These are phyloP conservation scores for Thamnophis elegans DNA, from an alignment of 2,797 vertebrate species.

Conservation along the genomic window DNA sequence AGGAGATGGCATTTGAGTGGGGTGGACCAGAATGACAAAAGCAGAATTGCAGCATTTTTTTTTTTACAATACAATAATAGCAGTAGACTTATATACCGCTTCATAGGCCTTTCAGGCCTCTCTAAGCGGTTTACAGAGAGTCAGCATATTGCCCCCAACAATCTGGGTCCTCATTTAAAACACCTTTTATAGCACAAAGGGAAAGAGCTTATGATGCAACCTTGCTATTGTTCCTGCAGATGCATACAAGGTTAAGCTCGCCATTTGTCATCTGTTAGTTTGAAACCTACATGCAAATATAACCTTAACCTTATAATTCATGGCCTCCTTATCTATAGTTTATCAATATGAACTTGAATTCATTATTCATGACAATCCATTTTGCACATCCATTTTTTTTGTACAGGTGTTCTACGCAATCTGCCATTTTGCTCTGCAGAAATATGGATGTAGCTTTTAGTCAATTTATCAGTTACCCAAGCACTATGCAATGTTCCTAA, in stretches of 20 bases:
- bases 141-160: too few species aligned
- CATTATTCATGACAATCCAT: neutral
- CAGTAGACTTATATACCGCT: too few species aligned
- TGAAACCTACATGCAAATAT: neutral
- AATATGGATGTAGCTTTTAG: neutral
- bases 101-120: too few species aligned
- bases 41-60: too few species aligned
- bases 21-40: neutral
- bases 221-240: neutral
- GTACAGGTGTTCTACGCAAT: neutral
- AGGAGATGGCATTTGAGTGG: neutral
- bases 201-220: neutral
- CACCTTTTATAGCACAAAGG: neutral
- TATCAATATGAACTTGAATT: neutral
- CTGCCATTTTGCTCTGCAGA: neutral
- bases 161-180: too few species aligned
- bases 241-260: neutral
- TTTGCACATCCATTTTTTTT: neutral
- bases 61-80: too few species aligned
- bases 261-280: neutral
- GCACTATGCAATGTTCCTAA: neutral
- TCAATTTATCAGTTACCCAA: neutral
- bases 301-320: neutral
- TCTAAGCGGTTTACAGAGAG: too few species aligned
- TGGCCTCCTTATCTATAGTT: neutral